phyloP scores from a whole-genome alignment of 2,113 vertebrate species.

The Menidia beryllina region DNA sequence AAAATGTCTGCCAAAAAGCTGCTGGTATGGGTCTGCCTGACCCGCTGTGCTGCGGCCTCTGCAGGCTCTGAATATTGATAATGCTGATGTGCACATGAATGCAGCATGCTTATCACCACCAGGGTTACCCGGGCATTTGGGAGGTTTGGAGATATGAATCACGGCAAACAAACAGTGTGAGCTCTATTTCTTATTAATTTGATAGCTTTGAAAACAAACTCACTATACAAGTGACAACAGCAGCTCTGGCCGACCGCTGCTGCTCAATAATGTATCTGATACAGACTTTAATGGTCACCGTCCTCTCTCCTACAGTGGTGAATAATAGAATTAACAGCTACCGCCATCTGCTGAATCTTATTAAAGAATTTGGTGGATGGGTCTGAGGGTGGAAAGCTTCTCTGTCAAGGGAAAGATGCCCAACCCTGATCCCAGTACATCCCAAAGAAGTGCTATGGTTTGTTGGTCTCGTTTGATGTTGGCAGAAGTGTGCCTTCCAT shows the following conservation, averaged over 20 bases:
- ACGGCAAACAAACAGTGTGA: constrained; percentile 49
- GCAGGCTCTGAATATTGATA: constrained; percentile 73
- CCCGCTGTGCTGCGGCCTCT: constrained; percentile 51
- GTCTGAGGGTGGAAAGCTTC: not conserved
- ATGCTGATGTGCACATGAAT: constrained; percentile 54
- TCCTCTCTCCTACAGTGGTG: not conserved
- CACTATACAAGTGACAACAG: not conserved
- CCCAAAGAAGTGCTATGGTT: no score
- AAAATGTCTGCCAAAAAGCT: constrained; percentile 3
- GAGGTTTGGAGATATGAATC: constrained; percentile 33
- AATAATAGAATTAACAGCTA: not conserved
- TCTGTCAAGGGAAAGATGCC: not conserved
- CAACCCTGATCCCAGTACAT: no score
- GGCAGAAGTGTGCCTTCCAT: no score
- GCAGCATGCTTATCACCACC: constrained; percentile 26
- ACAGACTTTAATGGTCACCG: not conserved
- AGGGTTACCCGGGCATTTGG: constrained; percentile 27
- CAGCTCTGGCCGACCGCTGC: not conserved
- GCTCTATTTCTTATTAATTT: constrained; percentile 33
- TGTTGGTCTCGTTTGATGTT: no score
- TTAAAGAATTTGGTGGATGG: not conserved
- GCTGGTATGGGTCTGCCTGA: constrained; percentile 32
- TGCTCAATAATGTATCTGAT: not conserved
- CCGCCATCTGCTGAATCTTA: not conserved
- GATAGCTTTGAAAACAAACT: constrained; percentile 16